A percentile compares a stretch with the other conserved stretches of the same genome.
Conservation (phyloP, 2,113 vertebrate species). For the Enhydra lutris region DNA sequence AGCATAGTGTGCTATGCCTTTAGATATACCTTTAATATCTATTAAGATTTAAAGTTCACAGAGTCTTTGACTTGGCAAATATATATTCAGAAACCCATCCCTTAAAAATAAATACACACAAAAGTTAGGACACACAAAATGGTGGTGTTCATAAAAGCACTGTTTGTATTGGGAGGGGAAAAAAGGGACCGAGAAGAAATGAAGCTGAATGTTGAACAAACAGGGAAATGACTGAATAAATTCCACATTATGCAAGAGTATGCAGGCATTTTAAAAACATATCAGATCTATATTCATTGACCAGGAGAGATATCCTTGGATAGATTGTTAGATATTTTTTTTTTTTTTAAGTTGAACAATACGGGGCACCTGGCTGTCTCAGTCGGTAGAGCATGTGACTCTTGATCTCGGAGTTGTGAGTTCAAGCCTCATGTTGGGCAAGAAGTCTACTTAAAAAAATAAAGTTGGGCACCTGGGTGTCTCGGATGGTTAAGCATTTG, state of each 20-base stretch:
- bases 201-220: background rate
- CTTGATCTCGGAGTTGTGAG: background rate
- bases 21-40: background rate
- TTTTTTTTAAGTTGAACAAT: background rate
- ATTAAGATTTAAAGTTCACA: background rate
- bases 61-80: background rate
- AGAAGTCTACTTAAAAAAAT: background rate
- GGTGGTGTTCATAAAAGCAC: background rate
- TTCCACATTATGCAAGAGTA: background rate
- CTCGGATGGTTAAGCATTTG: too few relatives aligned
- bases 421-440: background rate
- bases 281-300: background rate
- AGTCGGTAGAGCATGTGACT: background rate
- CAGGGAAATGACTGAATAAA: background rate
- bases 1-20: background rate
- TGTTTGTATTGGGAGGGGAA: background rate
- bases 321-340: background rate
- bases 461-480: background rate
- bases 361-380: background rate
- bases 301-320: background rate
- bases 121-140: background rate
- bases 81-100: background rate
- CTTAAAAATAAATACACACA: background rate
- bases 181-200: background rate
- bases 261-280: background rate